These are phyloP conservation scores for Hypocryptadius cinnamomeus DNA, from an alignment of 2,113 vertebrate species.

Conservation along the genomic window DNA sequence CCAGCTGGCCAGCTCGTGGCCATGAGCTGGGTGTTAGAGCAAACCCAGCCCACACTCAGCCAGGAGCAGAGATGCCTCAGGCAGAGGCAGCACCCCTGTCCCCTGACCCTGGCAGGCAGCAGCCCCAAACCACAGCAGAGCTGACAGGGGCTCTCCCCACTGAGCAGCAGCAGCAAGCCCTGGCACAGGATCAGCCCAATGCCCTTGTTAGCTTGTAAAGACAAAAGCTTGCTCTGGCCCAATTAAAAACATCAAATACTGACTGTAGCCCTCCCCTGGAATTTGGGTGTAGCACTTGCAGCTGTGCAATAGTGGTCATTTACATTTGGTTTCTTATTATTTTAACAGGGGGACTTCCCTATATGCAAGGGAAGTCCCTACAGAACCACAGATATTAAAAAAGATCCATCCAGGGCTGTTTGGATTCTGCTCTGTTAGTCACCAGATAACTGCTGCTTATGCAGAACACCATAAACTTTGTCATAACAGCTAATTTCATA, in stretches of 20 bases:
- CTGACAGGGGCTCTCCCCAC: not conserved
- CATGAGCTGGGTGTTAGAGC: not conserved
- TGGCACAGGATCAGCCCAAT: not conserved
- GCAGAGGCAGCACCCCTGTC: not conserved
- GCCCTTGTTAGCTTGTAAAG: not conserved
- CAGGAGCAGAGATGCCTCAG: not conserved
- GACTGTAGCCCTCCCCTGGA: rapidly evolving
- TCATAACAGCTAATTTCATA: not conserved
- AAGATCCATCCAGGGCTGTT: not conserved
- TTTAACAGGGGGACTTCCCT: not conserved
- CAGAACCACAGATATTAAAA: not conserved
- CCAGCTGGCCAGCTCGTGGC: not conserved
- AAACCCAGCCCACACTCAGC: not conserved
- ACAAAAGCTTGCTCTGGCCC: not conserved
- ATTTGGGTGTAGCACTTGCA: not conserved
- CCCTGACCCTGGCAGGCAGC: not conserved
- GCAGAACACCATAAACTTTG: not conserved
- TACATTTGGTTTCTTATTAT: not conserved
- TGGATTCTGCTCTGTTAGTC: not conserved
- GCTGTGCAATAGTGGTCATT: not conserved
- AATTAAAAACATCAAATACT: not conserved
- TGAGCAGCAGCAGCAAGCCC: not conserved
- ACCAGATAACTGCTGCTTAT: not conserved
- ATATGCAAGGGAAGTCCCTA: not conserved
- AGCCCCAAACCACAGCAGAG: not conserved